Percentiles rank a stretch among this genome's conserved stretches.
phyloP scores from a whole-genome alignment of 2,888 invertebrate genomes.

The Unio delphinus region DNA sequence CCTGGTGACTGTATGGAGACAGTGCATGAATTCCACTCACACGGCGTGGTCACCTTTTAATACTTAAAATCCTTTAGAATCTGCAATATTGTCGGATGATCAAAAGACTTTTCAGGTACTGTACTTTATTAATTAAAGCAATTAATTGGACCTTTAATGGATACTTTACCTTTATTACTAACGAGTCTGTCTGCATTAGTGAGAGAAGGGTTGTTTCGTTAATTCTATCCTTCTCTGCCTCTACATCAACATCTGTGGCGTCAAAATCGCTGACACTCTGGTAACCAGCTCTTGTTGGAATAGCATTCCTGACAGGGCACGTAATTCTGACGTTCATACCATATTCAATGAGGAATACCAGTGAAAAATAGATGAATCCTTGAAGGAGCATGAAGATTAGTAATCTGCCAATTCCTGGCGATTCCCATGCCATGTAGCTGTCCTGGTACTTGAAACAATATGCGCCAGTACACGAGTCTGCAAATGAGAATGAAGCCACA shows the following conservation, averaged over 20 bases:
- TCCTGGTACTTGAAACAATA: conserved; percentile 62
- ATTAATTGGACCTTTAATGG: too few relatives aligned
- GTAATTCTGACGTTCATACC: not conserved
- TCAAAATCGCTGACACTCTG: not conserved
- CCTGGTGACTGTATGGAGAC: too few relatives aligned
- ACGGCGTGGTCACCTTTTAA: too few relatives aligned
- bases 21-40: too few relatives aligned
- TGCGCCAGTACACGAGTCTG: conserved; percentile 14
- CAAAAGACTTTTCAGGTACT: too few relatives aligned
- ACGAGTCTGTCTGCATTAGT: conserved; percentile 12
- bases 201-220: conserved; percentile 19
- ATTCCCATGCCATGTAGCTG: conserved; percentile 78
- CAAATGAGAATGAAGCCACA: conserved; percentile 6
- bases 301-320: too few relatives aligned
- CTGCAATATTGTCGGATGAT: too few relatives aligned
- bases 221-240: conserved; percentile 66
- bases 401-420: conserved; percentile 81
- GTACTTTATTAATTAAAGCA: too few relatives aligned
- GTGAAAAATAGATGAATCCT: conserved; percentile 75
- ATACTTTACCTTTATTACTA: conserved; percentile 4
- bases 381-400: conserved; percentile 76
- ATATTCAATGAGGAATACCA: conserved; percentile 78
- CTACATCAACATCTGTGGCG: conserved; percentile 67
- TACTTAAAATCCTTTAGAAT: too few relatives aligned
- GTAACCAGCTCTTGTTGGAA: too few relatives aligned